phyloP scores from a whole-genome alignment of 2,797 vertebrate species.

The Lepilemur septentrionalis region DNA sequence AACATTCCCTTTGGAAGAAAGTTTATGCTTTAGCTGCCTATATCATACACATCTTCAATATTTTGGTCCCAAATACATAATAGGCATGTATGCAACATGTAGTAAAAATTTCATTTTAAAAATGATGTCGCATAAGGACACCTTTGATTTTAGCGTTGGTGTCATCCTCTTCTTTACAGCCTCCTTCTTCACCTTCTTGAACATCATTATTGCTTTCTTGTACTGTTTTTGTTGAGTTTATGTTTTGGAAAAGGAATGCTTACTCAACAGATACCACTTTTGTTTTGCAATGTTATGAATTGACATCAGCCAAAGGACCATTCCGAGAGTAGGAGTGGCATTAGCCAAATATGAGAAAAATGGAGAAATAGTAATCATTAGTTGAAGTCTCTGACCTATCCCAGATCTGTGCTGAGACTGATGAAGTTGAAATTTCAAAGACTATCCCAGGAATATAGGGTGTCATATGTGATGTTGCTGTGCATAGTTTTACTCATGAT shows the following conservation, averaged over 20 bases:
- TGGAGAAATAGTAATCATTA: background rate
- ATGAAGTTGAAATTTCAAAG: background rate
- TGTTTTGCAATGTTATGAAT: background rate
- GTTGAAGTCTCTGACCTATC: background rate
- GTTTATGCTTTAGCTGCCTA: background rate
- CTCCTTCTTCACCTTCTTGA: background rate
- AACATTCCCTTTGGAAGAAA: background rate
- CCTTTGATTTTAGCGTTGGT: background rate
- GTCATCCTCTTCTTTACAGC: fast-evolving
- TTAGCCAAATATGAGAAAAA: background rate
- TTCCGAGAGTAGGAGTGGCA: background rate
- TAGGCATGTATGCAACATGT: background rate
- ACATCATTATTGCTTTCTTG: background rate
- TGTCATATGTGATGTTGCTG: background rate
- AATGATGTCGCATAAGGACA: background rate
- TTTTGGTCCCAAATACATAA: background rate
- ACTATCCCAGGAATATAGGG: background rate
- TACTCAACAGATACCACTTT: background rate
- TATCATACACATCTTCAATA: background rate
- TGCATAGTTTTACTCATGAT: background rate
- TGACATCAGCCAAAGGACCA: background rate
- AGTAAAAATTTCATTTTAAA: background rate
- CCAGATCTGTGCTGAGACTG: background rate
- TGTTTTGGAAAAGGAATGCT: background rate
- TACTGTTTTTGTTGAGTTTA: background rate